Conservation (phyloP, 2,888 invertebrate species). For the Drosophila leonis region DNA sequence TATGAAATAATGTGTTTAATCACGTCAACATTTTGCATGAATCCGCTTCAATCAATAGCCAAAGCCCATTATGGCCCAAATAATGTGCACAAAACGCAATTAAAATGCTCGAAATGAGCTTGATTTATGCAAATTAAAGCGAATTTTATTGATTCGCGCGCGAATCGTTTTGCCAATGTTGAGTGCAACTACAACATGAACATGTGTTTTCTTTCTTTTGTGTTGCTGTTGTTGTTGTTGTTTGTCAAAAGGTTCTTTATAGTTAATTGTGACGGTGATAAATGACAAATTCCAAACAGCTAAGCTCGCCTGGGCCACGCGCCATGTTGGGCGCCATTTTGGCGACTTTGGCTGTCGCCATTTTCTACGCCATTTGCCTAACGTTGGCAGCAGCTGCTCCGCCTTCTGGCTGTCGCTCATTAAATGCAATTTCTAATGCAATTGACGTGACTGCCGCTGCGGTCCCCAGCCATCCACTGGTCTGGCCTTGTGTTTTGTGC, state of each 20-base stretch:
- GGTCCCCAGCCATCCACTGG: slow-evolving; percentile 10
- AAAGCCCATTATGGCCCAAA: neutral
- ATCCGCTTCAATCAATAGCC: neutral
- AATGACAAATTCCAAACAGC: neutral
- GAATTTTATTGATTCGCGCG: neutral
- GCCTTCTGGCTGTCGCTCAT: slow-evolving; percentile 49
- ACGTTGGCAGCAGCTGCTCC: slow-evolving; percentile 40
- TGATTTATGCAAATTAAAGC: slow-evolving; percentile 25
- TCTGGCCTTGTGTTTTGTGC: slow-evolving; percentile 36
- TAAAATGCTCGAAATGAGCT: slow-evolving; percentile 3
- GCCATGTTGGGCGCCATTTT: slow-evolving; percentile 43
- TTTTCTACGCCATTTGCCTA: slow-evolving; percentile 70
- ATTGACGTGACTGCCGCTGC: slow-evolving; percentile 65
- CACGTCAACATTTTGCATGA: neutral
- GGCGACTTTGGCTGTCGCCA: slow-evolving; percentile 63
- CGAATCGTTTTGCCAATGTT: slow-evolving; percentile 11
- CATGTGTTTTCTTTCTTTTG: neutral
- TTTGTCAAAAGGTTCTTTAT: neutral
- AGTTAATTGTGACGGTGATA: slow-evolving; percentile 23
- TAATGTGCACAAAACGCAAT: slow-evolving; percentile 8
- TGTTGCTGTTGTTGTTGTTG: neutral
- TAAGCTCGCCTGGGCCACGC: neutral
- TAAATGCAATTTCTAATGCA: slow-evolving; percentile 77
- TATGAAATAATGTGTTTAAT: neutral
- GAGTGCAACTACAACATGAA: neutral